Evolutionary conservation across 2,888 invertebrate genomes (phyloP), one percentile per base, ranked within the genome.

Genomic region (Stenichneumon culpator): DNA sequence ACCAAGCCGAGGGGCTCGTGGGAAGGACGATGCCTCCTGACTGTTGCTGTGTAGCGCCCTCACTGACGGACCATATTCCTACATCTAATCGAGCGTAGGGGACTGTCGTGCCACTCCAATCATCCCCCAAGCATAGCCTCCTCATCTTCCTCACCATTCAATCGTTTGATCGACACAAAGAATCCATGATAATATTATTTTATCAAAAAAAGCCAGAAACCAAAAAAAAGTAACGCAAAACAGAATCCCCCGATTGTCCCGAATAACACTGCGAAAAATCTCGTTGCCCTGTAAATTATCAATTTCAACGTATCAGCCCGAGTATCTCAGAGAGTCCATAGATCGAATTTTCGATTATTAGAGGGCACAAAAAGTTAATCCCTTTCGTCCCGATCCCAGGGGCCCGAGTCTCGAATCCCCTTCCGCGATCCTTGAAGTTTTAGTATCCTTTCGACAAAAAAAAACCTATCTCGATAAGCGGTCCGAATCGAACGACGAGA

Each of bases 41-140:
- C 98, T 98, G 96, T 97, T 98, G 97, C 97, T 98, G 96, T 98
- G 98, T 98, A 98, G 98, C 97, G 98, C 98, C 97, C 98, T 98
- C 96, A 98, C 98, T 94, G 98, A 98, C 95, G 98, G 98, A 95
- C 98, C 98, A 95, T 98, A 98, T 96, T 97, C 97, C 95, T 97
- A 97, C 95, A 97, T 98, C 93, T 97, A 96, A 86, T 88, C 88
- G 86, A 83, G 89, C 89, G 87, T 88, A 87, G 88, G 89, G 88
- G 79, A 83, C 88, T 89, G 87, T 92, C 91, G 89, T 92, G 92
- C 91, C 90, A 90, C 87, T 84, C 73, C 87, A 84, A 90, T 90
- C 90, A 88, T 89, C 88, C 88, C 89, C 54, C 87, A 84, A 82
- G 86, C 87, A 83, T 83, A 83, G 81, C 87, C 87, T 89, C 87